Evolutionary conservation across 2,888 invertebrate genomes (phyloP), one percentile per base, ranked within the genome.

Genomic region (Luffia ferchaultella): DNA sequence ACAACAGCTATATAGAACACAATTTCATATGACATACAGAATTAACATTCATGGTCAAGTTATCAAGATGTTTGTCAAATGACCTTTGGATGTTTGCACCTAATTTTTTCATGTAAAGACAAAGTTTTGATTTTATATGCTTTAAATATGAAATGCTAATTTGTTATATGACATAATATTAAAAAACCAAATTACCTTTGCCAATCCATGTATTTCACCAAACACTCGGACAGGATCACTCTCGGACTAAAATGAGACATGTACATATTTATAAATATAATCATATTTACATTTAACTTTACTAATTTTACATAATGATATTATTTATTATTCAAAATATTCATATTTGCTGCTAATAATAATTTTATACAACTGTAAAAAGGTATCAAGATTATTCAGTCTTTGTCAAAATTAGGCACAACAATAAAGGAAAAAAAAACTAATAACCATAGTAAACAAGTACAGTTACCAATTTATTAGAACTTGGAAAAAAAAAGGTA

Each of bases 401-500:
- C n/a, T n/a, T n/a, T n/a, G n/a, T n/a, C n/a, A n/a, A n/a, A n/a
- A n/a, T n/a, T n/a, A n/a, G n/a, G n/a, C n/a, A n/a, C n/a, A n/a
- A n/a, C n/a, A n/a, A n/a, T n/a, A n/a, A n/a, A n/a, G n/a, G n/a
- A n/a, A n/a, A n/a, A n/a, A n/a, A n/a, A n/a, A n/a, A n/a, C n/a
- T n/a, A n/a, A 30, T 30, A 30, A 12, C 30, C 12, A 30, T 30
- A 7, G 3, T 30, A 30, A 7, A 30, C 30, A 30, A 30, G 5
- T 30, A 30, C 30, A 30, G 30, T 12, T 30, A 30, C 30, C 12
- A 30, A 30, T 30, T 7, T 30, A 12, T 7, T 30, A 30, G 5
- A 30, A 12, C 19, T 51, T 30, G 3, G 50, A 20, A 42, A 51
- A 47, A 50, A 50, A 49, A 44, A 18, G 18, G 18, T 45, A 51